These are phyloP conservation scores for Halictus quadricinctus DNA, from an alignment of 2,888 invertebrate genomes.

Conservation along the genomic window DNA sequence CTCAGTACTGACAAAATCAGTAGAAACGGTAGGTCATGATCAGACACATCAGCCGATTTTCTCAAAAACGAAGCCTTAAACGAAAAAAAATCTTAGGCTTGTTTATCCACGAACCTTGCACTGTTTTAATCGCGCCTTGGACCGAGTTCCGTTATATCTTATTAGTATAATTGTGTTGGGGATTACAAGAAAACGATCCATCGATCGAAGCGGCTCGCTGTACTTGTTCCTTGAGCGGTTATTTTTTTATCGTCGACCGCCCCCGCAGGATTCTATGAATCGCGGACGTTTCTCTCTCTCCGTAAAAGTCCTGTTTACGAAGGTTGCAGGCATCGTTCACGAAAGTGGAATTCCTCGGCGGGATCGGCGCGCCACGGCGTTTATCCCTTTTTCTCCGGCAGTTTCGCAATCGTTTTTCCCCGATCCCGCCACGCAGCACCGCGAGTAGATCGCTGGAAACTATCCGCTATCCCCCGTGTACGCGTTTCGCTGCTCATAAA, in stretches of 20 bases:
- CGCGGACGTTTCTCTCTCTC: conserved; percentile 40
- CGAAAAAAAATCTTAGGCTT: too few relatives aligned
- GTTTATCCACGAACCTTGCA: neutral
- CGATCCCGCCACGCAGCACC: conserved; percentile 28
- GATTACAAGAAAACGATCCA: neutral
- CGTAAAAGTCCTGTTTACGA: conserved; percentile 38
- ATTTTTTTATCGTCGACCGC: conserved; percentile 33
- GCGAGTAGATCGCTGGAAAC: conserved; percentile 64
- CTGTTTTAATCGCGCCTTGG: neutral
- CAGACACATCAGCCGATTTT: too few relatives aligned
- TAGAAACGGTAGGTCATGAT: too few relatives aligned
- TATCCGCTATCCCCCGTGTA: conserved; percentile 56
- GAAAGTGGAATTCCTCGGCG: conserved; percentile 30
- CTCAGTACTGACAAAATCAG: too few relatives aligned
- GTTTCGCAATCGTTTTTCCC: conserved; percentile 40
- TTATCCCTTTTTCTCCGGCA: conserved; percentile 22
- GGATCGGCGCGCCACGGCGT: conserved; percentile 1
- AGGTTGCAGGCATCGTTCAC: conserved; percentile 35
- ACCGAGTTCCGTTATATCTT: neutral
- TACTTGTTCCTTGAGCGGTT: neutral
- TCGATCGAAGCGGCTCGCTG: neutral
- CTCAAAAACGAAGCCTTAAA: too few relatives aligned
- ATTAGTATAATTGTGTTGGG: neutral
- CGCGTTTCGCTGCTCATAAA: conserved; percentile 68
- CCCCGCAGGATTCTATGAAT: conserved; percentile 54